Conservation (phyloP, 2,888 invertebrate genomes). For the Halictus quadricinctus region DNA sequence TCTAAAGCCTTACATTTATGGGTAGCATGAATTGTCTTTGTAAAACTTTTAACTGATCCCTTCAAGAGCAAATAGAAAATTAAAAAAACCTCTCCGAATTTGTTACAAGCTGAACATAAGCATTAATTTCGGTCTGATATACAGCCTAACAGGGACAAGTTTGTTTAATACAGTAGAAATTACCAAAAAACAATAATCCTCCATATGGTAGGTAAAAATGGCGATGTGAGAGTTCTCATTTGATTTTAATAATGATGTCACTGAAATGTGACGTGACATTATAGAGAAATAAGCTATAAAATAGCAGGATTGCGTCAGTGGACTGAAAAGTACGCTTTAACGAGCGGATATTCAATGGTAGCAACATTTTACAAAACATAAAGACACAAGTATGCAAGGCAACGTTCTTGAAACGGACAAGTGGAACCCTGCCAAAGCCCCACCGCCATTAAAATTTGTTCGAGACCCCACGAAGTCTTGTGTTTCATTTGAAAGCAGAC, state of each 20-base stretch:
- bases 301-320: neutral
- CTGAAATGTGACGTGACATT: neutral
- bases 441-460: conserved; percentile 47
- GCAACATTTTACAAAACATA: neutral
- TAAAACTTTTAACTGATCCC: neutral
- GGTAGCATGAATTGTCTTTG: too few relatives aligned
- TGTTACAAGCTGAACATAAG: neutral
- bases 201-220: neutral
- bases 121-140: neutral
- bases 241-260: conserved; percentile 2
- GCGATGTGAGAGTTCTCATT: neutral
- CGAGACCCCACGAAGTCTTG: neutral
- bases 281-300: neutral
- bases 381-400: neutral
- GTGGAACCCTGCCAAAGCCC: conserved; percentile 20
- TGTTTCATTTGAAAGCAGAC: conserved; percentile 20
- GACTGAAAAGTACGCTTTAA: neutral
- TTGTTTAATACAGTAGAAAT: neutral
- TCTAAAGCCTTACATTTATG: too few relatives aligned
- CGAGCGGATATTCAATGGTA: neutral
- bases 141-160: neutral
- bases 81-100: neutral
- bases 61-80: neutral
- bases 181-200: neutral
- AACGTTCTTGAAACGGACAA: conserved; percentile 7